Base-by-base conservation (phyloP, 2,113 vertebrate genomes). In the Grallaria varia region DNA sequence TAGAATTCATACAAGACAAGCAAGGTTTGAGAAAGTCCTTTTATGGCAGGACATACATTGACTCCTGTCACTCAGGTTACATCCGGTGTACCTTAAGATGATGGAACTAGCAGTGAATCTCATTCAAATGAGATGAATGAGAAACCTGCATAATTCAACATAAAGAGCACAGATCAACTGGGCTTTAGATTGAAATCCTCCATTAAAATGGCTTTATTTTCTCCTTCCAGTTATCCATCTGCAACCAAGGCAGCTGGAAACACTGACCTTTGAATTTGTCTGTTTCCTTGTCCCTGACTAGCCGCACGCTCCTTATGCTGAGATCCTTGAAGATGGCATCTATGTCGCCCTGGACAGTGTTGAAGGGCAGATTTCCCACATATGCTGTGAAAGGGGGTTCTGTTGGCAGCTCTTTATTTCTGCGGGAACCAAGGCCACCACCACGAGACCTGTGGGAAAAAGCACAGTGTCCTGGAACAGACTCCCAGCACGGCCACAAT, bases 261-360 rank as follows among this genome's bases (percentile, higher is more conserved):
- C 4, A 76, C 98, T 96, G 87, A 99, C 99, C 99, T 99, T 99
- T 99, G 97, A 99, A 99, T 98, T 99, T 99, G 98, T 99, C 99
- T 89, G 99, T 99, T 93, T 99, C 99, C 98, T 99, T 99, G 98
- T 99, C 99, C 98, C 99, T 96, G 97, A 99, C 99, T 97, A 99
- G 98, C 95, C 99, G 98, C 63, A 99, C 98, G 4, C 99, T 99
- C 98, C 99, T 98, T 90, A 99, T 97, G 64, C 95, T 99, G 97
- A 99, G 98, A 93, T 99, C 99, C 98, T 99, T 99, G 98, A 99
- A 99, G 98, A 99, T 99, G 87, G 98, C 97, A 93, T 99, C 99
- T 95, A 99, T 99, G 98, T 99, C 99, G 67, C 99, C 99, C 95
- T 99, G 99, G 82, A 99, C 99, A 24, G 99, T 99, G 96, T 99